Percentiles rank a stretch among this genome's conserved stretches.
Evolutionary conservation across 2,113 vertebrate genomes (phyloP).

Genomic region (Micromys minutus): DNA sequence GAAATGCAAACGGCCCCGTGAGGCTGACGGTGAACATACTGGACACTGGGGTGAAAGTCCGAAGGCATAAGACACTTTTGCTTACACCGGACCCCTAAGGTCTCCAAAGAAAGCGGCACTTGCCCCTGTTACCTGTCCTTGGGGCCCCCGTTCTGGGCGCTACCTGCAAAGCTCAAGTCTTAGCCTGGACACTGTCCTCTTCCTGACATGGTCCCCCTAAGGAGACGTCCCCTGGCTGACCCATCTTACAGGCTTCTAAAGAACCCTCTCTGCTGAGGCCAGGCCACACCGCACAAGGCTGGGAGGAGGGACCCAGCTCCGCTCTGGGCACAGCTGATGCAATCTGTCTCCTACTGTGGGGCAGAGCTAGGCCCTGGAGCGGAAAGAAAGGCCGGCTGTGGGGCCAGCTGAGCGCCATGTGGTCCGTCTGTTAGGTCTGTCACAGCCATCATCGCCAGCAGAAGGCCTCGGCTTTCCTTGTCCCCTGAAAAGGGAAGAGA

Average conservation of each 20-base stretch:
- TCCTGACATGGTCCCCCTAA: slow-evolving; percentile 41
- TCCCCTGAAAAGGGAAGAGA: not conserved
- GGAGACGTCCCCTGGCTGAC: not conserved
- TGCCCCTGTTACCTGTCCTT: not conserved
- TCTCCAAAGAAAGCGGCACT: not conserved
- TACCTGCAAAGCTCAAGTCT: not conserved
- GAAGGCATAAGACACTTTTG: not conserved
- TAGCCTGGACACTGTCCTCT: not conserved
- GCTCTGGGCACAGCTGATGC: not conserved
- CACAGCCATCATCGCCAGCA: not conserved
- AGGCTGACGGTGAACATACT: not conserved
- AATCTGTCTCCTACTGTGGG: not conserved
- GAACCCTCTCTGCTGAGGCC: not conserved
- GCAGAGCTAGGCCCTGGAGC: not conserved
- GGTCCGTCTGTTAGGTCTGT: rapidly evolving
- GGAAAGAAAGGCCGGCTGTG: not conserved
- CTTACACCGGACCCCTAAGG: not conserved
- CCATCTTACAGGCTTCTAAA: not conserved
- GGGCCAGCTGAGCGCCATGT: not conserved
- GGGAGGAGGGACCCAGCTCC: not conserved
- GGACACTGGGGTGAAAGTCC: not conserved
- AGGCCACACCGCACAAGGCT: not conserved
- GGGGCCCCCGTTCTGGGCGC: not conserved
- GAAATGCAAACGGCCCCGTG: not conserved
- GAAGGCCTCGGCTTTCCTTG: not conserved